A percentile compares a stretch with the other conserved stretches of the same genome.
Conservation (phyloP, 2,797 vertebrate genomes). For the Menidia menidia region DNA sequence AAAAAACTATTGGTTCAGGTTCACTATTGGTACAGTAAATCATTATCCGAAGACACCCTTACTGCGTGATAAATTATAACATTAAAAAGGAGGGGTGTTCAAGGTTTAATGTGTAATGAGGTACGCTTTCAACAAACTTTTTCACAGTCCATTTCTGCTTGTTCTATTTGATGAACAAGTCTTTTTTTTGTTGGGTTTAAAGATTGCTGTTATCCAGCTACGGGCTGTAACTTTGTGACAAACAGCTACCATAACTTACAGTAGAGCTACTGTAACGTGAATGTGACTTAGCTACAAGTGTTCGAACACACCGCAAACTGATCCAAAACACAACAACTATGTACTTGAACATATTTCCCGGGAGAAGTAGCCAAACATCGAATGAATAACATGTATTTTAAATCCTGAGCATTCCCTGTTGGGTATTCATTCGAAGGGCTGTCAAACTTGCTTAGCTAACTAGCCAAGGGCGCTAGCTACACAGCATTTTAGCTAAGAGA, state of each 20-base stretch:
- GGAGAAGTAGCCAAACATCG: not conserved
- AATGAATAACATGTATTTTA: too few relatives aligned
- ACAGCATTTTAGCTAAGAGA: slow-evolving; percentile 62
- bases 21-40: not conserved
- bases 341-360: not conserved
- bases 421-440: slow-evolving; percentile 45
- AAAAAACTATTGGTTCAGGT: not conserved
- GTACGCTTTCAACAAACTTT: not conserved
- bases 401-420: not conserved
- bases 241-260: not conserved
- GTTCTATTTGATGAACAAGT: not conserved
- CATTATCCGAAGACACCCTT: not conserved
- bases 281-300: slow-evolving; percentile 35
- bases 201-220: not conserved
- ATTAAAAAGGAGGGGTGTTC: not conserved
- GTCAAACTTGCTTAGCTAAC: slow-evolving; percentile 75
- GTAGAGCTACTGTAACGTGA: too few relatives aligned
- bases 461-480: slow-evolving; percentile 50
- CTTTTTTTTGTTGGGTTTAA: not conserved
- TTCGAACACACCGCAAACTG: not conserved
- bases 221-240: not conserved
- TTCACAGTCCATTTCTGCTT: not conserved
- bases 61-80: not conserved
- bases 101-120: not conserved
- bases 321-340: not conserved